Evolutionary conservation across 2,888 invertebrate genomes (phyloP), one percentile per base, ranked within the genome.

Genomic region (Nebria salina): DNA sequence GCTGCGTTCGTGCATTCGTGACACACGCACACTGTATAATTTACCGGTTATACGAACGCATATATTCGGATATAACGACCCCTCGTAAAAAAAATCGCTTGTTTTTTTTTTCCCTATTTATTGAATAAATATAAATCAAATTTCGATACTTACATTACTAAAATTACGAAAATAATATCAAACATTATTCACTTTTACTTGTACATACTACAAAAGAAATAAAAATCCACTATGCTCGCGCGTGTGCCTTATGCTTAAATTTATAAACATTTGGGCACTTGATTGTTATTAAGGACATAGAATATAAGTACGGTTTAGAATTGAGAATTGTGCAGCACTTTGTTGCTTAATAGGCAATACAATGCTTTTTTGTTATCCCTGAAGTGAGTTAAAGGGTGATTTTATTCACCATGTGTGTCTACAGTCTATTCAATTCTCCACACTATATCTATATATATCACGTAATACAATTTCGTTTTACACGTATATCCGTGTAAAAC

Each of bases 281-380:
- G 34, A 34, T 20, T 34, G 34, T 34, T 34, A 4, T 34, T 34
- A 5, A 34, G 34, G 34, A 34, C 34, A 34, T 34, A 34, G 34
- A 34, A 34, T 34, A 34, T 5, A 34, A 34, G 5, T 4, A 2
- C 75, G 20, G 1, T 20, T 20, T 20, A 65, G 86, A 86, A 87
- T 87, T 87, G 85, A 85, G 85, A 85, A 85, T 84, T 86, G 85
- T 86, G 75, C 75, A 86, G 86, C 88, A 87, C 87, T 87, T 85
- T 87, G 87, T 86, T 87, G 85, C 85, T 87, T 88, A 88, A 88
- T 88, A 86, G 87, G 85, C 84, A 86, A 84, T 86, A 87, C 87
- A 87, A 86, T 87, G 86, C 85, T 85, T 85, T 83, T 87, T 87
- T 87, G 86, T 87, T 84, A 83, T 81, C 76, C 81, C 75, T 81